phyloP scores from a whole-genome alignment of 2,888 invertebrate species.

The Diarsia rubi region DNA sequence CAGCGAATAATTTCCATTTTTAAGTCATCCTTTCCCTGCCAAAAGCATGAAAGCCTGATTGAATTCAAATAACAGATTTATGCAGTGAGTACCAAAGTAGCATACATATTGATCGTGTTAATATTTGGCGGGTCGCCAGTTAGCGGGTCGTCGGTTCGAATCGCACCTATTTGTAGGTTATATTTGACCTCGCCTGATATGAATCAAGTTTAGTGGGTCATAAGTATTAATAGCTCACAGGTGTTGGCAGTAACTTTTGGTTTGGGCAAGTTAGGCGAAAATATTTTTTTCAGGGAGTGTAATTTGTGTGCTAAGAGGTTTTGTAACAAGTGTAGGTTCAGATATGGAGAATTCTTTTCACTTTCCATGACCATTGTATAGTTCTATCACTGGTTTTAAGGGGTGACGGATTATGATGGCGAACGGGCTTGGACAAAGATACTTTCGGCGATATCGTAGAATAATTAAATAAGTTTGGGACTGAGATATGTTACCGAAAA shows the following conservation, averaged over 20 bases:
- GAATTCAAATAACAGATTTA: slow-evolving; percentile 31
- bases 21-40: background rate
- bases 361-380: background rate
- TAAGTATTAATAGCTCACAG: slow-evolving; percentile 53
- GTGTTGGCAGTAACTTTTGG: slow-evolving; percentile 31
- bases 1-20: background rate
- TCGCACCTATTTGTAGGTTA: slow-evolving; percentile 39
- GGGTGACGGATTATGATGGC: background rate
- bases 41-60: slow-evolving; percentile 7
- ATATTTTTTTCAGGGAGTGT: slow-evolving; percentile 9
- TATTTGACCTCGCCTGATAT: slow-evolving; percentile 48
- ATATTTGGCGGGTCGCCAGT: slow-evolving; percentile 55
- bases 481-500: background rate
- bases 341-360: background rate
- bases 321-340: background rate
- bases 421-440: background rate
- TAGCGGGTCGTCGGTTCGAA: slow-evolving; percentile 12
- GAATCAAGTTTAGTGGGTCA: slow-evolving; percentile 55
- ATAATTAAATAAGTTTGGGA: background rate
- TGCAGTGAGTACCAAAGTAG: slow-evolving; percentile 22
- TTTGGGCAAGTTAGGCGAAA: slow-evolving; percentile 8
- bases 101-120: slow-evolving; percentile 46
- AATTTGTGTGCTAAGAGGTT: background rate
- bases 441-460: background rate
- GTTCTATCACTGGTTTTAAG: background rate